phyloP scores from a whole-genome alignment of 2,113 vertebrate species.

The Microcebus jonahi region DNA sequence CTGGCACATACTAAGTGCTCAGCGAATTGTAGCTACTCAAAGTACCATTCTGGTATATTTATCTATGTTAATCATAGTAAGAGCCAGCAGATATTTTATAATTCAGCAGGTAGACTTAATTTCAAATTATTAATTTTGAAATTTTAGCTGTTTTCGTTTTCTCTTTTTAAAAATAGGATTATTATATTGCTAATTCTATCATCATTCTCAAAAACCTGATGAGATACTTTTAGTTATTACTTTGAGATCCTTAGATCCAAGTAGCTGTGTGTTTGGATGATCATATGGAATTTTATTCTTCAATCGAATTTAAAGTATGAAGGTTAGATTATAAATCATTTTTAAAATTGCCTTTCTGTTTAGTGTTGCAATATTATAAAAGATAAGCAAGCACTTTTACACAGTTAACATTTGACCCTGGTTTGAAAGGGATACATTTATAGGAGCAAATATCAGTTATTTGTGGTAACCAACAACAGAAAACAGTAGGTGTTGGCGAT shows the following conservation, averaged over 20 bases:
- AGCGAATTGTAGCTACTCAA: background rate
- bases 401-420: background rate
- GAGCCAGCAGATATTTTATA: background rate
- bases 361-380: background rate
- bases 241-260: background rate
- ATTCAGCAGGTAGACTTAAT: background rate
- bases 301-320: background rate
- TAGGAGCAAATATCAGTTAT: background rate
- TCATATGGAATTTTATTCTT: background rate
- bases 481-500: background rate
- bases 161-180: background rate
- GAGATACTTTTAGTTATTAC: background rate
- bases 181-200: background rate
- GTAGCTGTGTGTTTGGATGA: background rate
- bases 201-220: background rate
- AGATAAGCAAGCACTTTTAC: background rate
- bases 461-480: background rate
- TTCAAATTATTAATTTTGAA: conserved; percentile 10
- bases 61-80: background rate
- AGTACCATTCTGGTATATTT: background rate
- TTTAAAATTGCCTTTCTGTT: background rate
- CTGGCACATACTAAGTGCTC: background rate
- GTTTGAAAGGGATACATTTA: background rate
- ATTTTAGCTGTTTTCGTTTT: background rate
- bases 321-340: background rate